phyloP scores from a whole-genome alignment of 2,888 invertebrate species.

The Drosophila siamana region DNA sequence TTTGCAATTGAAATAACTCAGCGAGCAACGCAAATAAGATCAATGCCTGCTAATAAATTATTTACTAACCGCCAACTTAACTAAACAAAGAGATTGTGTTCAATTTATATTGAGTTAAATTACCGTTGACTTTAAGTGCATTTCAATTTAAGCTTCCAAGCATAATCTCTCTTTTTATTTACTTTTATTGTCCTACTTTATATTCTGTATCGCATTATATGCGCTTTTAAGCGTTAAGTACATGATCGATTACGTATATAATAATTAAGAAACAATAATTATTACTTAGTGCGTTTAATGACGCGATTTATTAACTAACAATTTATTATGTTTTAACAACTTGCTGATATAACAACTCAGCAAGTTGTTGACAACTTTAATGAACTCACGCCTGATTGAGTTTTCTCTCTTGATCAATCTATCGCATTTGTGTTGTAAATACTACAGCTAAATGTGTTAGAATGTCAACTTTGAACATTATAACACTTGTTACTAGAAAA shows the following conservation, averaged over 20 bases:
- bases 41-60: background rate
- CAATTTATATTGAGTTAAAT: background rate
- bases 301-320: slow-evolving; percentile 11
- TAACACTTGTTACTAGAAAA: slow-evolving; percentile 11
- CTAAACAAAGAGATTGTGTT: background rate
- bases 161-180: too few relatives aligned
- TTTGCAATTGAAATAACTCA: background rate
- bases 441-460: slow-evolving; percentile 1
- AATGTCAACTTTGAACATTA: slow-evolving; percentile 2
- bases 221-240: too few relatives aligned
- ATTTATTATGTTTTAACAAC: slow-evolving; percentile 8
- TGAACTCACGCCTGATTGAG: slow-evolving; percentile 10
- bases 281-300: background rate
- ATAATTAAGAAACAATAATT: background rate
- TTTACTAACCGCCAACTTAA: background rate
- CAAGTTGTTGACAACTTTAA: slow-evolving; percentile 22
- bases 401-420: slow-evolving; percentile 18
- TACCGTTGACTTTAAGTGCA: background rate
- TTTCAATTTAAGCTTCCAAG: too few relatives aligned
- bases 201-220: too few relatives aligned
- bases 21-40: background rate
- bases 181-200: too few relatives aligned
- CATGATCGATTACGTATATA: too few relatives aligned
- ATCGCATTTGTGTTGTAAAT: slow-evolving; percentile 6
- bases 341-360: slow-evolving; percentile 27